Percentiles rank a stretch among this genome's conserved stretches.
These are phyloP conservation scores for Platygyra sinensis DNA, from an alignment of 64 coral and sea anemone genomes.

Conservation along the genomic window DNA sequence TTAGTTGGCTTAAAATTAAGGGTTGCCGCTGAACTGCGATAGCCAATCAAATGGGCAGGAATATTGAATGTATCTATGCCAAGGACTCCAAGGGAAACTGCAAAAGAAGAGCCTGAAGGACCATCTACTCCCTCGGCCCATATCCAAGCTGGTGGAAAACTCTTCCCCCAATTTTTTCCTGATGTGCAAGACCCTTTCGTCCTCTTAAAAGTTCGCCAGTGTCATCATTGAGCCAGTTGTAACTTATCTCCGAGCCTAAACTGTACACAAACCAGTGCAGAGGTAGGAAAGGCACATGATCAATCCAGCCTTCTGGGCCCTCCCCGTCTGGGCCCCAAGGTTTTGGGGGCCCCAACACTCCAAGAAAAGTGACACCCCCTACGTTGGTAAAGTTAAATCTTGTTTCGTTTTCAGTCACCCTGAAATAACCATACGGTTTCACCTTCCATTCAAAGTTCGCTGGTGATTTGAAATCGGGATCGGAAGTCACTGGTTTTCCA, in stretches of 20 bases:
- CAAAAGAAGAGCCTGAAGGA: conserved; percentile 61
- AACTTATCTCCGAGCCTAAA: conserved; percentile 62
- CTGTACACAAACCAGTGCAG: conserved; percentile 81
- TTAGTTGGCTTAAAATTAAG: conserved; percentile 72
- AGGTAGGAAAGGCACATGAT: conserved; percentile 54
- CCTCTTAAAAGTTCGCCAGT: conserved; percentile 50
- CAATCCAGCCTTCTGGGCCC: conserved; percentile 71
- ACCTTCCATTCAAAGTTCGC: conserved; percentile 67
- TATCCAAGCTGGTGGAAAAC: conserved; percentile 67
- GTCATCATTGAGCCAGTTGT: conserved; percentile 59
- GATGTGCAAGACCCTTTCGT: conserved; percentile 47
- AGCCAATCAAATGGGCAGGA: conserved; percentile 72
- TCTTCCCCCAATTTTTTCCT: conserved; percentile 71
- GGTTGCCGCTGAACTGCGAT: conserved; percentile 41
- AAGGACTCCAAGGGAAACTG: conserved; percentile 55
- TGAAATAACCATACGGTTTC: conserved; percentile 65
- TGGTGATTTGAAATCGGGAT: conserved; percentile 67
- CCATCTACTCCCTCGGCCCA: conserved; percentile 51
- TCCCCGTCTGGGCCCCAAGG: conserved; percentile 64
- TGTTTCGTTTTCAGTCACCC: conserved; percentile 50
- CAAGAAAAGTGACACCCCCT: conserved; percentile 50
- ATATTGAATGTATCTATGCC: conserved; percentile 32
- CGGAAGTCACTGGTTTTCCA: conserved; percentile 39
- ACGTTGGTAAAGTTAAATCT: conserved; percentile 69
- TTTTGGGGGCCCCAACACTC: conserved; percentile 48